Evolutionary conservation across 2,888 invertebrate genomes (phyloP).

Genomic region (Blastobasis lacticolella): DNA sequence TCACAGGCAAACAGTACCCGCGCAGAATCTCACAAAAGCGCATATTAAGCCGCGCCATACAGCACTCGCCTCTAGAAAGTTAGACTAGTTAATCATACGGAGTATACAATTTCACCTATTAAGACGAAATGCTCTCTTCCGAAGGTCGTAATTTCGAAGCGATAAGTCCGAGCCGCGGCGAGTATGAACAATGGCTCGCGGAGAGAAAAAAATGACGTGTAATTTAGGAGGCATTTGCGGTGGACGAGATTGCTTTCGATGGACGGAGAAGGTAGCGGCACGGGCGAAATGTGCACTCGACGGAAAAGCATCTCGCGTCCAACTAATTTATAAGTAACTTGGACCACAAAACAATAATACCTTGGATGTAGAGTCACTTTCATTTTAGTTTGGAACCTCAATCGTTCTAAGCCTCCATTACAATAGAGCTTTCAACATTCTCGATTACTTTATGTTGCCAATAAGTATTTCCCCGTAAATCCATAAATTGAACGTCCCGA

Average conservation of each 20-base stretch:
- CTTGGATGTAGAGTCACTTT: no score
- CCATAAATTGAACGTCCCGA: no score
- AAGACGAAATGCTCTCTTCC: constrained; percentile 26
- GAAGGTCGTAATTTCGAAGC: constrained; percentile 47
- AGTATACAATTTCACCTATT: constrained; percentile 41
- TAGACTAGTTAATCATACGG: constrained; percentile 25
- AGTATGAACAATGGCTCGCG: constrained; percentile 42
- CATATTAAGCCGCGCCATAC: constrained; percentile 24
- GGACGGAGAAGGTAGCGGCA: constrained; percentile 17
- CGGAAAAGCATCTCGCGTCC: no score
- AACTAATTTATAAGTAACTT: no score
- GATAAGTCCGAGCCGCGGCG: constrained; percentile 37
- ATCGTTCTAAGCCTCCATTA: no score
- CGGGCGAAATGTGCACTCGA: constrained; percentile 23
- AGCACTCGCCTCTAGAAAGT: constrained; percentile 30
- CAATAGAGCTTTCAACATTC: no score
- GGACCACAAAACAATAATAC: no score
- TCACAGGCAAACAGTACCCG: constrained; percentile 18
- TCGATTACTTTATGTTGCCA: no score
- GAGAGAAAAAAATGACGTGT: constrained; percentile 44
- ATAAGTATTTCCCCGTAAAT: no score
- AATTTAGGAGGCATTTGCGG: constrained; percentile 32
- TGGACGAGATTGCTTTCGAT: constrained; percentile 27
- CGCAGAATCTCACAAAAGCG: constrained; percentile 5
- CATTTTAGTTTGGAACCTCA: no score